A percentile compares a stretch with the other conserved stretches of the same genome.
phyloP scores from a whole-genome alignment of 2,113 vertebrate genomes.

The Serilophus lunatus region DNA sequence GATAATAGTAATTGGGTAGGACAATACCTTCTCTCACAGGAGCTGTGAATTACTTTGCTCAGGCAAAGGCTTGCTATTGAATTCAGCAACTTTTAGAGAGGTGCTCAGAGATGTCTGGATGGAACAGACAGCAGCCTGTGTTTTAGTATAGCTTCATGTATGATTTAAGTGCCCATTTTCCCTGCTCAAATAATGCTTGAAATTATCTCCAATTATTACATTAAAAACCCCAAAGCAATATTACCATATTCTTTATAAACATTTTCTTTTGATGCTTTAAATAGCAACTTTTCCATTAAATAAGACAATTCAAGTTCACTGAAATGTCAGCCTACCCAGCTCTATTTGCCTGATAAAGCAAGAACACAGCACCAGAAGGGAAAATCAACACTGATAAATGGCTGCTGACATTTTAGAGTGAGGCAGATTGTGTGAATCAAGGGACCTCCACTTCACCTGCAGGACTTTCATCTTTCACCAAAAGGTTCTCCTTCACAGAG shows the following conservation, averaged over 20 bases:
- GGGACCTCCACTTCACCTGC: background rate
- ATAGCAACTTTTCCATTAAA: background rate
- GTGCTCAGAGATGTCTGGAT: background rate
- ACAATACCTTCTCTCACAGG: background rate
- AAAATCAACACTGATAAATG: background rate
- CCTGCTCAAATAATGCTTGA: background rate
- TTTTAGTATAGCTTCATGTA: background rate
- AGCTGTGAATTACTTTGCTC: background rate
- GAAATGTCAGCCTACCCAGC: background rate
- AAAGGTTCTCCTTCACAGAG: background rate
- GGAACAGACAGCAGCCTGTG: background rate
- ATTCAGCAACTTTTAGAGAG: background rate
- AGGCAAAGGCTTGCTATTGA: background rate
- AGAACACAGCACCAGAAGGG: background rate
- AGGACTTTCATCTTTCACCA: background rate
- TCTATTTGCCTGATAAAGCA: background rate
- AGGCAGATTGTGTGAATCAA: background rate
- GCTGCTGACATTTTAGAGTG: background rate
- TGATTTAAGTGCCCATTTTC: background rate
- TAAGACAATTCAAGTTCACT: background rate
- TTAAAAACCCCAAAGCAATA: background rate
- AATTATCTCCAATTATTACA: background rate
- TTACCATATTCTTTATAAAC: background rate
- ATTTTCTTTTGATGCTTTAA: conserved; percentile 3
- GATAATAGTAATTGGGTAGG: background rate